Base-by-base conservation (phyloP, 2,797 vertebrate species). In the Antennarius maculatus region DNA sequence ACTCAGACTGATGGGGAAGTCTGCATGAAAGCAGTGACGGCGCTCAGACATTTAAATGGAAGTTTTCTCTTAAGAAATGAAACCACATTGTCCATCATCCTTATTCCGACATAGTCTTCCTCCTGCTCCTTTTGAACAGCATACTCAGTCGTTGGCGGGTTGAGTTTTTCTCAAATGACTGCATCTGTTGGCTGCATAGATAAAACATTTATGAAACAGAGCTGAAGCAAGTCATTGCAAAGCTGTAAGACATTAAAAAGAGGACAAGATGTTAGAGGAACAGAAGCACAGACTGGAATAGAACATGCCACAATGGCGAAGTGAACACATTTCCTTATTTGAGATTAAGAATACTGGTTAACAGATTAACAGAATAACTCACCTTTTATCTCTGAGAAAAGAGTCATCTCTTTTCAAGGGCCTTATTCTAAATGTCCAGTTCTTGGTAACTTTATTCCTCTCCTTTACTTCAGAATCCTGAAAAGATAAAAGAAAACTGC, bases 101-200 rank as follows among this genome's bases (percentile, higher is more conserved):
- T 74, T 41, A 83, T 11, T 8, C 6, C 11, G 74, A 47, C 37
- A n/a, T 11, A 17, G 66, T 71, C 81, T 80, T 88, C 67, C 67
- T 81, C 42, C 54, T 57, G 64, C 17, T 80, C 73, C 71, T 86
- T 56, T 54, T 88, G 79, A 92, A 87, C 70, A 92, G 69, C 66
- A 87, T 71, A 78, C 82, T 90, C 18, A 91, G 11, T 7, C 77
- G 72, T 58, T 61, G 75, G 2, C 73, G 73, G 28, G 69, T 2
- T 0, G 55, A 52, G 54, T 34, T 83, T 65, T 55, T 88, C 74
- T 84, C 80, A 60, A 71, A 66, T 49, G 76, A 28, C 69, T 79
- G 83, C 74, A 27, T 86, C 81, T 85, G 66, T 73, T 85, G 80
- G 77, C 90, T 91, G 78, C 23, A 45, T 6, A 52, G 55, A 86